Evolutionary conservation across 1,140 invertebrate species (phyloP), one percentile per base, ranked within the genome.

Genomic region (Megalonaias nervosa): DNA sequence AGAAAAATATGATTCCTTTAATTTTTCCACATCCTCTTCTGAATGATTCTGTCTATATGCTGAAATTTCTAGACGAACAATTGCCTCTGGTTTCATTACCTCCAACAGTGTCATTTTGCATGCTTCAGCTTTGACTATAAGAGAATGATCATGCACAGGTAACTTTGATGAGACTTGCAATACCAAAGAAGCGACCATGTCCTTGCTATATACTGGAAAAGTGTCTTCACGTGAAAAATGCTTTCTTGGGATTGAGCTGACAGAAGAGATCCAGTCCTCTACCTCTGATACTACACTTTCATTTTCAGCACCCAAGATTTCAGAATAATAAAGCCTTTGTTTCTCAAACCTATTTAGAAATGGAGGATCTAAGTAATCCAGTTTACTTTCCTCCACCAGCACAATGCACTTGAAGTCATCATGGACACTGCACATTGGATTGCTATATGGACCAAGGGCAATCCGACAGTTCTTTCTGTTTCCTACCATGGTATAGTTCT

Each of bases 341-440:
- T 85, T 85, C 77, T 85, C 84, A 75, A 85, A 84, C n/a, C 84
- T 66, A 60, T 85, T 85, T 56, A 85, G 67, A 64, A 85, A 81
- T 26, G 84, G 84, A 58, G 77, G 80, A 66, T 83, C 82, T 38
- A 66, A 71, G 11, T 74, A 48, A 21, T 79, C 67, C 17, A 85
- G 71, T 72, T 83, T 71, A 16, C 67, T 66, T 48, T 74, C 71
- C 11, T 85, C 84, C 16, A 83, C 74, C 6, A 85, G 68, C 4
- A 85, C 81, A 19, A 85, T 80, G 58, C 82, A 82, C 48, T 78
- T 60, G 58, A 85, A 85, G 5, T 80, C 26, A 60, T 81, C 75
- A 60, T 83, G 77, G 14, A 85, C 84, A 56, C 76, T 61, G 62
- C 84, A 85, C 56, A 82, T 74, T 64, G 82, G 81, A 56, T 85